Base-by-base conservation (phyloP, 2,113 vertebrate genomes). In the Mohoua ochrocephala region DNA sequence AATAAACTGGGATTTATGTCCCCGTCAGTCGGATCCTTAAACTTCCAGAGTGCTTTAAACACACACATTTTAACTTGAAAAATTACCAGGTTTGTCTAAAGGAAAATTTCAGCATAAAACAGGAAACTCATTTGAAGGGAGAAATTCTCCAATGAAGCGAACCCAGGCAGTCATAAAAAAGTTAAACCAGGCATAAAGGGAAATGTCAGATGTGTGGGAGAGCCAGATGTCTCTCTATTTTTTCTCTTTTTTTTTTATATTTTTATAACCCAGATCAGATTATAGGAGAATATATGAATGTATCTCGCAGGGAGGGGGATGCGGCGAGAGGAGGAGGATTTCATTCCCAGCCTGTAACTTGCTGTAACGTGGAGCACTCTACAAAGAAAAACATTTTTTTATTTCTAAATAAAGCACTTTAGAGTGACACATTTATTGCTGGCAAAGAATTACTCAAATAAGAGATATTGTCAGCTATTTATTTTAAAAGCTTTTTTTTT, bases 391-490 rank as follows among this genome's bases (percentile, higher is more conserved):
- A 92, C 74, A 76, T 54, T 94, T 95, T 92, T 95, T 91, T 86
- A 95, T 74, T 96, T 97, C 97, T 97, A 98, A 97, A 97, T 97
- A 97, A 98, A 98, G 97, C 93, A 67, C 94, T 96, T 69, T 30
- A 84, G 91, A 97, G 95, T 96, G 97, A 97, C 97, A 97, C 97
- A 92, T 97, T 98, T 98, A 97, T 96, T 97, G 96, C 97, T 83
- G 92, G 96, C 74, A 33, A 97, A 95, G 97, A 97, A 98, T 98
- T 97, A 97, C 96, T 98, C 97, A 97, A 98, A 97, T 96, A 97
- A 97, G 97, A 97, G 96, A 87, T n/a, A 57, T 91, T 96, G 95
- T 96, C 97, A 98, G 97, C 96, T 98, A 95, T 97, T 98, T 98
- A 97, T 98, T 98, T 97, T 97, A 97, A 98, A 97, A 97, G 96